Evolutionary conservation across 2,888 invertebrate genomes (phyloP).

Genomic region (Formica aserva): DNA sequence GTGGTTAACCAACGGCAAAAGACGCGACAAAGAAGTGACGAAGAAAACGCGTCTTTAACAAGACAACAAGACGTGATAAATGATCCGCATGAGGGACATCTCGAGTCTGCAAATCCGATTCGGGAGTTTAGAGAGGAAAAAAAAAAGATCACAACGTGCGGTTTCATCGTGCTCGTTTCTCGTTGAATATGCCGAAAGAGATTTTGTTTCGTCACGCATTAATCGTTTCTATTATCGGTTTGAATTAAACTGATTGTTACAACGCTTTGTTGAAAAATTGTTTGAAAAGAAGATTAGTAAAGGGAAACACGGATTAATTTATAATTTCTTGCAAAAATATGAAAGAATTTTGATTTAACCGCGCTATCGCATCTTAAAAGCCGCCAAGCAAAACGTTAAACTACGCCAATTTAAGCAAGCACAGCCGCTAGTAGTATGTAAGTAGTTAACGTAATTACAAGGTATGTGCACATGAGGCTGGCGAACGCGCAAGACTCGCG

Average conservation of each 20-base stretch:
- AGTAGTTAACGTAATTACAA: conserved; percentile 81
- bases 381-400: conserved; percentile 66
- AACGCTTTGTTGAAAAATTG: not conserved
- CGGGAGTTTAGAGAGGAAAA: conserved; percentile 4
- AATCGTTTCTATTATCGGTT: not conserved
- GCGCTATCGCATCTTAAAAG: conserved; percentile 12
- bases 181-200: conserved; percentile 8
- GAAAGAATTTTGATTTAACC: not conserved
- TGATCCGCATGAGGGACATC: conserved; percentile 71
- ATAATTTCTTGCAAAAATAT: not conserved
- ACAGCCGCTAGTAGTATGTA: conserved; percentile 72
- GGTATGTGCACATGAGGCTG: conserved; percentile 66
- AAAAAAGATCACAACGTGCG: not conserved
- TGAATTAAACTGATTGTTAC: not conserved
- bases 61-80: conserved; percentile 83
- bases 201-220: conserved; percentile 4
- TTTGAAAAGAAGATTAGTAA: not conserved
- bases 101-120: conserved; percentile 30
- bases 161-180: conserved; percentile 27
- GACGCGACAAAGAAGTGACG: conserved; percentile 75
- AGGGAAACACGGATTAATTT: not conserved
- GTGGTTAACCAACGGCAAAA: conserved; percentile 79
- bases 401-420: conserved; percentile 73
- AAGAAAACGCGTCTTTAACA: conserved; percentile 80
- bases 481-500: conserved; percentile 64